Percentiles rank a stretch among this genome's conserved stretches.
phyloP scores from a whole-genome alignment of 2,113 vertebrate species.

The Tor tambroides region DNA sequence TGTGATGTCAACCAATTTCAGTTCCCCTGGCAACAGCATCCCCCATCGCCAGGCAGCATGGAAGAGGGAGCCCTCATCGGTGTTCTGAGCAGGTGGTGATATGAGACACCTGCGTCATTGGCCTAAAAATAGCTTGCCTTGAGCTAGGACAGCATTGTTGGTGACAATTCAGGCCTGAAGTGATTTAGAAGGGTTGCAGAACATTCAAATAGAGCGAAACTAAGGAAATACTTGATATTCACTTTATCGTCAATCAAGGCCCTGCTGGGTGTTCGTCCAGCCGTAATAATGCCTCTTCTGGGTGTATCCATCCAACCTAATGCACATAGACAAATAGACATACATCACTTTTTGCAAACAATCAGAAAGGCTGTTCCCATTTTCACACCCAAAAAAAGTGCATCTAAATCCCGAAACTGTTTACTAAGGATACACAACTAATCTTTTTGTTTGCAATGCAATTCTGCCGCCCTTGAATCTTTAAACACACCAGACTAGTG shows the following conservation, averaged over 20 bases:
- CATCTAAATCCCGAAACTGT: not conserved
- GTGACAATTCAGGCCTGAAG: conserved; percentile 52
- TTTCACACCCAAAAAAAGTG: conserved; percentile 12
- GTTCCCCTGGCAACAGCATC: conserved; percentile 70
- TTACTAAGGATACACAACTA: conserved; percentile 6
- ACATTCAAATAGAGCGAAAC: conserved; percentile 56
- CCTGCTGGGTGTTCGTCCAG: no score
- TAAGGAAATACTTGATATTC: conserved; percentile 60
- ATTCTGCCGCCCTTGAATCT: not conserved
- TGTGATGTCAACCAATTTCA: conserved; percentile 65
- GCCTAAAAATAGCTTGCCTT: conserved; percentile 72
- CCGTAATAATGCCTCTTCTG: not conserved
- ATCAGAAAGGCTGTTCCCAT: conserved; percentile 4
- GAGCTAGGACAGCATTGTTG: conserved; percentile 63
- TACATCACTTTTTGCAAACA: not conserved
- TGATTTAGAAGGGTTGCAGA: conserved; percentile 58
- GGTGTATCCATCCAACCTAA: conserved; percentile 5
- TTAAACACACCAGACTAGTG: not conserved
- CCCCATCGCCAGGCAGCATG: conserved; percentile 58
- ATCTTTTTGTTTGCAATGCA: conserved; percentile 10
- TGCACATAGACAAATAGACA: not conserved
- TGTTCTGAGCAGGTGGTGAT: conserved; percentile 61
- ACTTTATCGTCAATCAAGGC: not conserved
- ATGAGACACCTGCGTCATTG: conserved; percentile 69
- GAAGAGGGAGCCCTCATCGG: conserved; percentile 61